phyloP scores from a whole-genome alignment of 2,888 invertebrate genomes.

The Ashinkailepas kermadecensis region DNA sequence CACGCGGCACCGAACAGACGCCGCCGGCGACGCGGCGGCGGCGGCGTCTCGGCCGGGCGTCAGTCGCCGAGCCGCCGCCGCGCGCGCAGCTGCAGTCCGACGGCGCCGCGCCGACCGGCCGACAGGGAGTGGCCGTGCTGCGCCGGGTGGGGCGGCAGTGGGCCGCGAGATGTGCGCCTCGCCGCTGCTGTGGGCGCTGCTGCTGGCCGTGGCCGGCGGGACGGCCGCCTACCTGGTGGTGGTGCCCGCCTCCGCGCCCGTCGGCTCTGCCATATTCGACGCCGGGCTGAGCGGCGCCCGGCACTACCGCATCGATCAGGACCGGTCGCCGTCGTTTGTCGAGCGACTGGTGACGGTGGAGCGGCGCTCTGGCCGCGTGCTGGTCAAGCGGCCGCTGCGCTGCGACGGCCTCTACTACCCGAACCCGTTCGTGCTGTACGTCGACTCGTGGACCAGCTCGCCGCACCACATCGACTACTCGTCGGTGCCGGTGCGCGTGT shows the following conservation, averaged over 20 bases:
- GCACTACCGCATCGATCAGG: conserved; percentile 67
- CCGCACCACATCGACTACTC: conserved; percentile 63
- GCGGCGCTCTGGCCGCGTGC: conserved; percentile 63
- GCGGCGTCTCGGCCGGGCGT: neutral
- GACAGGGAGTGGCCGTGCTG: no score
- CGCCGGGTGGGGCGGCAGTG: no score
- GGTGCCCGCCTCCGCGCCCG: conserved; percentile 30
- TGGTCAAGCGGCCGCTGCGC: conserved; percentile 60
- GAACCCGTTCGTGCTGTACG: conserved; percentile 73
- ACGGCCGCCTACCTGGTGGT: conserved; percentile 29
- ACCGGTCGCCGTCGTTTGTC: conserved; percentile 74
- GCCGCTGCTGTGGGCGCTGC: neutral
- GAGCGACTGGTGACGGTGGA: conserved; percentile 67
- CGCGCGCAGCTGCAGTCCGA: neutral
- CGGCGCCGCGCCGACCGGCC: neutral
- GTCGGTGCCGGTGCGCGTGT: conserved; percentile 65
- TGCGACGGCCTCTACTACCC: conserved; percentile 78
- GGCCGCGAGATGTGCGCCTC: no score
- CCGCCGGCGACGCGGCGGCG: conserved; percentile 46
- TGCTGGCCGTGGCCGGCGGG: neutral
- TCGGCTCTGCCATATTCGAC: conserved; percentile 30
- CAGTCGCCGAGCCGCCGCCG: neutral
- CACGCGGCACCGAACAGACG: conserved; percentile 49
- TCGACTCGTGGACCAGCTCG: conserved; percentile 69
- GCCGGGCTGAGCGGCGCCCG: conserved; percentile 68